Conservation (phyloP, 2,113 vertebrate species). For the Cephalopterus ornatus region DNA sequence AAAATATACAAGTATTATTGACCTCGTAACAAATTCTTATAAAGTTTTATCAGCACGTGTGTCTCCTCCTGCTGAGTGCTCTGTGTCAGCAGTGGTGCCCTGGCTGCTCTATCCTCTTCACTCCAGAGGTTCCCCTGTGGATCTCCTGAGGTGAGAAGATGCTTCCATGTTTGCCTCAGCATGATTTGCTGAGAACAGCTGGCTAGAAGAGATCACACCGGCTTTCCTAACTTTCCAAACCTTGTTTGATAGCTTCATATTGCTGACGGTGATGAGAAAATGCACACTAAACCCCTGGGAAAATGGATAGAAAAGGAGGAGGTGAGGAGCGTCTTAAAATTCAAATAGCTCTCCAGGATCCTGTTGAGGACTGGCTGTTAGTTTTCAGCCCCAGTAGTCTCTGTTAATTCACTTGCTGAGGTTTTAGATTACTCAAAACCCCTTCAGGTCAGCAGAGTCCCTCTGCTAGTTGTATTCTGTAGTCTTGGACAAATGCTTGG, state of each 20-base stretch:
- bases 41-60: not conserved
- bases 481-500: not conserved
- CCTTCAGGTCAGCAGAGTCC: not conserved
- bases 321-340: not conserved
- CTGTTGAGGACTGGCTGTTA: not conserved
- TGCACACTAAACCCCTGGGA: not conserved
- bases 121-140: not conserved
- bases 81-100: not conserved
- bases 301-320: not conserved
- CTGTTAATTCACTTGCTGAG: not conserved
- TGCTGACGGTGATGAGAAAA: not conserved
- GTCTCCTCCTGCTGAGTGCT: not conserved
- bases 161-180: not conserved
- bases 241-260: not conserved
- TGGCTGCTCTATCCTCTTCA: not conserved
- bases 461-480: not conserved
- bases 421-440: not conserved
- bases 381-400: not conserved
- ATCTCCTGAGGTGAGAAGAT: not conserved
- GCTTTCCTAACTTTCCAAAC: not conserved
- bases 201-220: not conserved
- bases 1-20: not conserved
- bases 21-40: not conserved
- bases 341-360: not conserved
- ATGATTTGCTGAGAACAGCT: not conserved